These are phyloP conservation scores for Phalloptychus januarius DNA, from an alignment of 2,797 vertebrate species.

Conservation along the genomic window DNA sequence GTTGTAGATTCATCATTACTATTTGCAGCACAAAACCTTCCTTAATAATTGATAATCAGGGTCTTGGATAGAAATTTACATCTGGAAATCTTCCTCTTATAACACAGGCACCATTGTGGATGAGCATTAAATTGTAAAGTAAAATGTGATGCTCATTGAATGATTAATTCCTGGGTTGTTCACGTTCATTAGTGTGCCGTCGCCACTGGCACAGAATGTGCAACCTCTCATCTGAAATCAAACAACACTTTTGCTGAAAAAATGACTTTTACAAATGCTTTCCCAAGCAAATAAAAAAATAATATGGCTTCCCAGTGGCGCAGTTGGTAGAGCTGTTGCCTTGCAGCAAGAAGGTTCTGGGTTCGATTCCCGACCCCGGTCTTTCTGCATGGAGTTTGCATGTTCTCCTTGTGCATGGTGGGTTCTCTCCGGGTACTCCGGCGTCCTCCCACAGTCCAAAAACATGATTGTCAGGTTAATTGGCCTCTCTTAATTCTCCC, in stretches of 20 bases:
- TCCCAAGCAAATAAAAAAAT: neutral
- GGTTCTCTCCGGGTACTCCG: too few relatives aligned
- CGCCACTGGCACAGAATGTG: neutral
- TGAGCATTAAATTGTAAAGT: neutral
- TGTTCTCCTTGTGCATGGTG: too few relatives aligned
- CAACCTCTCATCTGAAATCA: neutral
- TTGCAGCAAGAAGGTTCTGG: too few relatives aligned
- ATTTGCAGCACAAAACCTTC: neutral
- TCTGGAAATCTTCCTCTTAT: neutral
- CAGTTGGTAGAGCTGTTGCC: too few relatives aligned
- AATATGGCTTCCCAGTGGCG: too few relatives aligned
- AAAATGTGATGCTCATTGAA: neutral
- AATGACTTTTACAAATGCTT: slow-evolving; percentile 1
- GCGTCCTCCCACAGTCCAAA: too few relatives aligned
- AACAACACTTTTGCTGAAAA: neutral
- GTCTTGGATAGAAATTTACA: neutral
- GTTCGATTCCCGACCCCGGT: too few relatives aligned
- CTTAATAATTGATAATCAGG: neutral
- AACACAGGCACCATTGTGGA: neutral
- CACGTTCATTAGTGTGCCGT: neutral
- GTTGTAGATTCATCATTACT: neutral
- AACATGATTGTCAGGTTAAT: too few relatives aligned
- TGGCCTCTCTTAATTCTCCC: too few relatives aligned
- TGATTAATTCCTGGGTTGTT: neutral
- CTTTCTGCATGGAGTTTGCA: too few relatives aligned